These are phyloP conservation scores for Drosophila tropicalis DNA, from an alignment of 1,140 invertebrate species.

Conservation along the genomic window DNA sequence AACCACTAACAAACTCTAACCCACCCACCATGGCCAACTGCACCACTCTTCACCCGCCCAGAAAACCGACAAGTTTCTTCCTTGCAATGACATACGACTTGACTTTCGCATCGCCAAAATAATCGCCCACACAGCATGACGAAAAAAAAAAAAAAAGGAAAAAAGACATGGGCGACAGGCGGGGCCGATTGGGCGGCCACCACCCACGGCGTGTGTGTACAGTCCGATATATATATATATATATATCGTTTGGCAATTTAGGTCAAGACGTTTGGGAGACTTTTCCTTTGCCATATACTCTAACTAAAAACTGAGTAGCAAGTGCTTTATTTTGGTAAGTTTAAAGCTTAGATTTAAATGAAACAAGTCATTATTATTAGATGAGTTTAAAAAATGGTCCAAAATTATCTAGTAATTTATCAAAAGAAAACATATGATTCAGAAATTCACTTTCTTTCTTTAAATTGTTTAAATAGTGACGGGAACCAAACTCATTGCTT, in stretches of 20 bases:
- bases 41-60: slow-evolving; percentile 11
- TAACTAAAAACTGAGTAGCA: neutral
- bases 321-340: neutral
- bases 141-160: slow-evolving; percentile 3
- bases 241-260: slow-evolving; percentile 6
- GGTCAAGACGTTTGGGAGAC: slow-evolving; percentile 51
- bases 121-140: slow-evolving; percentile 43
- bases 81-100: slow-evolving; percentile 41
- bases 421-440: no score
- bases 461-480: no score
- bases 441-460: no score
- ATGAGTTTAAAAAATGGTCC: no score
- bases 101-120: slow-evolving; percentile 41
- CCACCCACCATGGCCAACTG: slow-evolving; percentile 31
- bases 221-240: slow-evolving; percentile 1
- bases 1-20: slow-evolving; percentile 14
- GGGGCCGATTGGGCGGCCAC: slow-evolving; percentile 21
- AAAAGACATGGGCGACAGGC: slow-evolving; percentile 34
- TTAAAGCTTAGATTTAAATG: no score
- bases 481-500: no score
- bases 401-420: no score
- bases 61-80: slow-evolving; percentile 9
- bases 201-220: slow-evolving; percentile 40
- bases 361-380: no score
- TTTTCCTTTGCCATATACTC: slow-evolving; percentile 58